These are phyloP conservation scores for Crotophaga sulcirostris DNA, from an alignment of 2,113 vertebrate genomes.

Conservation along the genomic window DNA sequence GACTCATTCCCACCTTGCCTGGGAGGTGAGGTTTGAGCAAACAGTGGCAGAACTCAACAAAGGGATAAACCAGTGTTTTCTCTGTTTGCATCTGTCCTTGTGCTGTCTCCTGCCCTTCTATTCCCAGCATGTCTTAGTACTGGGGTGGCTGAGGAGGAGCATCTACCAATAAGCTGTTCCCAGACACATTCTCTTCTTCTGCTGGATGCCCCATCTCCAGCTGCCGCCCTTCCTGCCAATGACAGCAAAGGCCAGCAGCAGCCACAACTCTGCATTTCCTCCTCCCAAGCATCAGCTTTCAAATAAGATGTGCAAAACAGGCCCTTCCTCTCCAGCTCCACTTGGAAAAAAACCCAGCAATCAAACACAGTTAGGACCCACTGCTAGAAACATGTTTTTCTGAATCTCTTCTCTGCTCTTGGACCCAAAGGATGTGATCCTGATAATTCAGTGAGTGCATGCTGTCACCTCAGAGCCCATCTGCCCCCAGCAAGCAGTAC, in stretches of 20 bases:
- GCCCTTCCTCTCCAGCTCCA: neutral
- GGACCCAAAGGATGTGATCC: neutral
- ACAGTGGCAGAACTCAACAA: neutral
- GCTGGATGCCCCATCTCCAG: neutral
- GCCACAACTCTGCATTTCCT: neutral
- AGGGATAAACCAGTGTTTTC: neutral
- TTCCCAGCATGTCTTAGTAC: accelerated
- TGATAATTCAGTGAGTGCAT: accelerated
- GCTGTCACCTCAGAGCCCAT: neutral
- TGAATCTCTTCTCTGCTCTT: neutral
- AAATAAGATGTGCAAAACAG: neutral
- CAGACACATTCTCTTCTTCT: neutral
- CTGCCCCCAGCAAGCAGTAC: neutral
- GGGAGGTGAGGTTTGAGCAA: neutral
- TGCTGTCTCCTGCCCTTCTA: neutral
- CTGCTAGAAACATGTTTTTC: neutral
- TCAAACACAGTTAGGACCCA: neutral
- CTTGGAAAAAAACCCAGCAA: neutral
- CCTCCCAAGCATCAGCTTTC: neutral
- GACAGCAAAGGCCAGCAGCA: neutral
- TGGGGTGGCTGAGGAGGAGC: neutral
- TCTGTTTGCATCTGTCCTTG: neutral
- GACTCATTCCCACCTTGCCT: neutral
- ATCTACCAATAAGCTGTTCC: neutral
- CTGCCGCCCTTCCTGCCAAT: neutral